These are phyloP conservation scores for Drosophila mojavensis DNA, from an alignment of 1,140 invertebrate genomes.

Conservation along the genomic window DNA sequence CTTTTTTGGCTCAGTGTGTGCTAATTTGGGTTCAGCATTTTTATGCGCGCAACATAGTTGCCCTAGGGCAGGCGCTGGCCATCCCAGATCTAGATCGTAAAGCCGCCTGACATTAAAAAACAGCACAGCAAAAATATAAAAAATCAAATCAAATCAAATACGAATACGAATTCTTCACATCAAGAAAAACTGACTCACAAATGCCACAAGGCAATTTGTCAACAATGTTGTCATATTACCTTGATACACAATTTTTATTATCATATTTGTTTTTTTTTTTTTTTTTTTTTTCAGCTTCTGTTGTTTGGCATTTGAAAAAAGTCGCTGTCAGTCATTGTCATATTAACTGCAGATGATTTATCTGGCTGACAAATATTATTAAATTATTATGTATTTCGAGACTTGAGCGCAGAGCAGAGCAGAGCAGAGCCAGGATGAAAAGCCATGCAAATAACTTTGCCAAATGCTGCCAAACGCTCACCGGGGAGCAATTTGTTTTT, in stretches of 20 bases:
- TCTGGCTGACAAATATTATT: slow-evolving; percentile 82
- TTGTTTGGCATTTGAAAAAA: slow-evolving; percentile 45
- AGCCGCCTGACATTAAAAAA: slow-evolving; percentile 70
- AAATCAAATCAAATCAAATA: neutral
- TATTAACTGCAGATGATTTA: slow-evolving; percentile 80
- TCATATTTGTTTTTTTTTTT: slow-evolving; percentile 28
- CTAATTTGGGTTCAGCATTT: slow-evolving; percentile 67
- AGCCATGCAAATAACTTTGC: slow-evolving; percentile 73
- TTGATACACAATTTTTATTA: slow-evolving; percentile 43
- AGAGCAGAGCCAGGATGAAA: slow-evolving; percentile 21
- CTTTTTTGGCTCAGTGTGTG: slow-evolving; percentile 43
- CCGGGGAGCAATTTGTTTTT: slow-evolving; percentile 78
- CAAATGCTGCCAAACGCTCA: slow-evolving; percentile 57
- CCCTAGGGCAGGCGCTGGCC: slow-evolving; percentile 27
- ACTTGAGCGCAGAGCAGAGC: slow-evolving; percentile 13
- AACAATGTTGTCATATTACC: slow-evolving; percentile 65
- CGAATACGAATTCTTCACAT: too few species aligned
- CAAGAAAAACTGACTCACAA: slow-evolving; percentile 7
- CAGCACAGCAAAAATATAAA: slow-evolving; percentile 25
- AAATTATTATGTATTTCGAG: slow-evolving; percentile 75
- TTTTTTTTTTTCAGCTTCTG: slow-evolving; percentile 10
- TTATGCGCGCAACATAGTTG: slow-evolving; percentile 73
- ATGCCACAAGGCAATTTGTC: slow-evolving; percentile 50
- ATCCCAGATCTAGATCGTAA: slow-evolving; percentile 61
- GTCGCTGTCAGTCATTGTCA: slow-evolving; percentile 69